phyloP scores from a whole-genome alignment of 2,797 vertebrate species.

The Sebastes itinus region DNA sequence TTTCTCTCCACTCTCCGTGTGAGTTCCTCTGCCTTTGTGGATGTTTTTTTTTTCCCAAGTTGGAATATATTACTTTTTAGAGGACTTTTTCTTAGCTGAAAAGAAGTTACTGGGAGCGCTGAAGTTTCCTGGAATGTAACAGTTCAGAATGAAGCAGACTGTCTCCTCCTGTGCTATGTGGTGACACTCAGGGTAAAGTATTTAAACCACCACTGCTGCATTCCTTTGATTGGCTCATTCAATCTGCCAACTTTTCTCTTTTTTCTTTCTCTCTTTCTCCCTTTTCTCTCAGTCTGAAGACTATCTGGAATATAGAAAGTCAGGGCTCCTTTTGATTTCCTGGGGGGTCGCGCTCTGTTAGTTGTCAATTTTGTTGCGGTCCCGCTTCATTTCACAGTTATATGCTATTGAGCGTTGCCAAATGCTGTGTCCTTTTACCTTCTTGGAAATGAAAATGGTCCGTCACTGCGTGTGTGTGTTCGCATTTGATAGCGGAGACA shows the following conservation, averaged over 20 bases:
- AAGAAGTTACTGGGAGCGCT: constrained; percentile 6
- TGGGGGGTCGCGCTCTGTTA: constrained; percentile 55
- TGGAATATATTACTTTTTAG: constrained; percentile 52
- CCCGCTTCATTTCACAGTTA: constrained; percentile 67
- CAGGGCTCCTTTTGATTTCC: constrained; percentile 61
- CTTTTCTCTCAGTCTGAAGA: constrained; percentile 23
- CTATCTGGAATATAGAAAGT: constrained; percentile 37
- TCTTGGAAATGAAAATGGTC: constrained; percentile 59
- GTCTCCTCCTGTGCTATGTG: constrained; percentile 49
- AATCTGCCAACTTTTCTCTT: constrained; percentile 16
- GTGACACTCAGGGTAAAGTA: constrained; percentile 70
- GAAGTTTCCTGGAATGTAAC: constrained; percentile 54
- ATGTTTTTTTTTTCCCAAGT: background rate
- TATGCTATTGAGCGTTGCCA: constrained; percentile 52
- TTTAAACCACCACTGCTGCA: constrained; percentile 44
- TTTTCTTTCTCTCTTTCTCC: constrained; percentile 3
- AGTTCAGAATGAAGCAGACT: constrained; percentile 24
- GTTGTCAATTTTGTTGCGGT: constrained; percentile 62
- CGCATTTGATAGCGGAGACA: constrained; percentile 21
- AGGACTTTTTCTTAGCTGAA: constrained; percentile 30
- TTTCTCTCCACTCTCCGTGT: constrained; percentile 37
- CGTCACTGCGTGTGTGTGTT: constrained; percentile 2
- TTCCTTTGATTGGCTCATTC: constrained; percentile 29
- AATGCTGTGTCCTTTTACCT: constrained; percentile 59
- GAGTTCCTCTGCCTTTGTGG: constrained; percentile 37